Evolutionary conservation across 2,797 vertebrate genomes (phyloP), one percentile per base, ranked within the genome.

Genomic region (Chromobotia macracanthus): DNA sequence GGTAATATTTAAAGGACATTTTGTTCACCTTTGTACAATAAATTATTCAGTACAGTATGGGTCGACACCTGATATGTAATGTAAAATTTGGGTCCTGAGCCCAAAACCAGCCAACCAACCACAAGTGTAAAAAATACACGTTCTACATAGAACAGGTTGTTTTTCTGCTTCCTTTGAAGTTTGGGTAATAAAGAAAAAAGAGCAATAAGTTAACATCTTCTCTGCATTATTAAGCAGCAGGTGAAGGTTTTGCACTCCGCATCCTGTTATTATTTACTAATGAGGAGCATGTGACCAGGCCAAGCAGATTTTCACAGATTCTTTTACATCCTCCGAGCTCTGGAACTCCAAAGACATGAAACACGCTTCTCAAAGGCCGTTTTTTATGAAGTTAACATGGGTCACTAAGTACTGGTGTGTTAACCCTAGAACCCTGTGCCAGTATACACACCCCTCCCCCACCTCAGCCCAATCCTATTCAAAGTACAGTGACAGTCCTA

Each of bases 321-420:
- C 3, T 31, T 31, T 31, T 31, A 31, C 31, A 3, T 31, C 31
- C 31, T 31, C 31, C 31, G 31, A 31, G 31, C 31, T 31, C 31
- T 31, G 31, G 31, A 31, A 31, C 31, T 31, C 3, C 31, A 31
- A 31, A 31, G 31, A 78, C 84, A 82, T 77, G 73, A 82, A 80
- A 77, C 31, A 44, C 79, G 55, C 56, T 67, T 84, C 72, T 85
- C 63, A 85, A 85, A 74, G 28, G 44, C 16, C 69, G 65, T 67
- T 75, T 60, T 76, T 31, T 50, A 71, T 72, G 77, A 73, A 80
- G 82, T 70, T 79, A 72, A 71, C 78, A 82, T 48, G 73, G 74
- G 77, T 77, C 68, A 73, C 80, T 75, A 51, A 66, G 77, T 74
- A 21, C 64, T 61, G 15, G 70, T 75, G 77, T 35, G 73, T 82